A percentile compares a stretch with the other conserved stretches of the same genome.
Conservation (phyloP, 2,797 vertebrate genomes). For the Ptychobarbus kaznakovi region DNA sequence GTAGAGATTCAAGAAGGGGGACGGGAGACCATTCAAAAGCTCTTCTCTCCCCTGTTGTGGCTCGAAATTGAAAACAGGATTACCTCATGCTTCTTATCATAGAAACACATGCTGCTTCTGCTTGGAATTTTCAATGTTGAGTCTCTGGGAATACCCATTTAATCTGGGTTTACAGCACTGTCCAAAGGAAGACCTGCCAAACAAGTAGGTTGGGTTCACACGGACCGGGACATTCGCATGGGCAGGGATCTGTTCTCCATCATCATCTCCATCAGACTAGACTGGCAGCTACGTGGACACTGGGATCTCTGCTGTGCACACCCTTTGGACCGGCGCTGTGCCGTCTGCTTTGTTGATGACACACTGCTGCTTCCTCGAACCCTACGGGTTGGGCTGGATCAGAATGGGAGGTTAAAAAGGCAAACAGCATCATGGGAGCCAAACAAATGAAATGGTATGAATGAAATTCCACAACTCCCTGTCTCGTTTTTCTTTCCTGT, state of each 20-base stretch:
- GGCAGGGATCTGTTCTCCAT: conserved; percentile 38
- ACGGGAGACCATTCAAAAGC: conserved; percentile 64
- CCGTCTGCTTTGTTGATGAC: conserved; percentile 73
- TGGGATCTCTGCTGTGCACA: conserved; percentile 67
- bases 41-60: conserved; percentile 61
- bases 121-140: conserved; percentile 68
- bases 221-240: conserved; percentile 9
- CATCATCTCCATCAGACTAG: conserved; percentile 61
- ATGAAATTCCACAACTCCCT: conserved; percentile 41
- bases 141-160: conserved; percentile 71
- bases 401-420: conserved; percentile 73
- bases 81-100: conserved; percentile 60
- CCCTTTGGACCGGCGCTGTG: conserved; percentile 62
- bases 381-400: conserved; percentile 69
- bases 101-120: conserved; percentile 58
- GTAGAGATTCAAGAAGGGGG: conserved; percentile 66
- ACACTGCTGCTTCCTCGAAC: conserved; percentile 68
- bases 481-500: not conserved
- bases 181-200: conserved; percentile 39
- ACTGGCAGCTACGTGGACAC: conserved; percentile 71
- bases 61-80: conserved; percentile 64
- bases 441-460: conserved; percentile 87
- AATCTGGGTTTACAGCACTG: conserved; percentile 66
- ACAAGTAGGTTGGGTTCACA: conserved; percentile 23
- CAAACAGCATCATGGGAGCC: conserved; percentile 79